Percentiles rank a stretch among this genome's conserved stretches.
phyloP scores from a whole-genome alignment of 2,888 invertebrate genomes.

The Aelia acuminata region DNA sequence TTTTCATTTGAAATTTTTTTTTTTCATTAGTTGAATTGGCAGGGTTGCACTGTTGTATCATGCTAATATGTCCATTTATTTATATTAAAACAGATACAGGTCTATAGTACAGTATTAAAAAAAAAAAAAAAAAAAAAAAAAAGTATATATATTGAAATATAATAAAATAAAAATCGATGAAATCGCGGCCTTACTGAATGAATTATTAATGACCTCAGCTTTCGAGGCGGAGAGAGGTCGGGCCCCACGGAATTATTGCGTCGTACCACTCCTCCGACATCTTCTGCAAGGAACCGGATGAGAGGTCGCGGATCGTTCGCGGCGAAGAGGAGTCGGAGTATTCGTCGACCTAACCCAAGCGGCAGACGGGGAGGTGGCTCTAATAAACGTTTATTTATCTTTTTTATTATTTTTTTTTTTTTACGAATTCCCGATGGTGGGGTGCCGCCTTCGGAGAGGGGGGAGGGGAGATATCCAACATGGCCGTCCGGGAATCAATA shows the following conservation, averaged over 20 bases:
- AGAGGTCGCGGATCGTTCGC: background rate
- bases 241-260: background rate
- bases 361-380: background rate
- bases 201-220: background rate
- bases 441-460: slow-evolving; percentile 31
- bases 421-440: background rate
- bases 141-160: no score
- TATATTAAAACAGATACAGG: no score
- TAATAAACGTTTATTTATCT: slow-evolving; percentile 46
- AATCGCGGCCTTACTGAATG: slow-evolving; percentile 10
- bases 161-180: background rate
- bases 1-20: no score
- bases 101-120: no score
- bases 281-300: background rate
- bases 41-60: no score
- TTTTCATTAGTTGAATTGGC: no score
- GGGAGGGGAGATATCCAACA: slow-evolving; percentile 57
- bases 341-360: background rate
- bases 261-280: background rate
- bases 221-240: background rate
- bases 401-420: no score
- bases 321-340: background rate
- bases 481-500: slow-evolving; percentile 62
- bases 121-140: no score
- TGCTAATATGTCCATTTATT: no score